phyloP scores from a whole-genome alignment of 1,140 invertebrate species.

The Mylabris phalerata region DNA sequence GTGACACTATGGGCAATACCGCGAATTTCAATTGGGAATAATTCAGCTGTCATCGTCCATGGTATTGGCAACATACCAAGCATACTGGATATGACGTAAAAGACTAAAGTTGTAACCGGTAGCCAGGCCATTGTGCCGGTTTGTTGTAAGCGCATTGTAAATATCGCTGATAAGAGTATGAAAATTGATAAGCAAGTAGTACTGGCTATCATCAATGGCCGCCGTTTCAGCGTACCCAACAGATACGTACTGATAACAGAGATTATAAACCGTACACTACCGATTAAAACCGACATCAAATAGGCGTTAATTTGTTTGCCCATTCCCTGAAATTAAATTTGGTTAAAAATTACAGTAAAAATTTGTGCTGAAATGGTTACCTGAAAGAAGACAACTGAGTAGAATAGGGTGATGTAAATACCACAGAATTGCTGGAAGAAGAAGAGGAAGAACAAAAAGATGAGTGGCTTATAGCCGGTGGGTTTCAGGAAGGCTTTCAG shows the following conservation, averaged over 20 bases:
- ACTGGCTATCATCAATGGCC: conserved; percentile 47
- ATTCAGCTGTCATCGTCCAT: conserved; percentile 58
- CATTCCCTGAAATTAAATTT: conserved; percentile 14
- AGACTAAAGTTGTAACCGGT: conserved; percentile 21
- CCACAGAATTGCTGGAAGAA: conserved; percentile 56
- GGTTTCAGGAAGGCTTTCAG: conserved; percentile 43
- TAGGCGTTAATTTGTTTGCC: conserved; percentile 35
- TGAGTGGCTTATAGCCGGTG: conserved; percentile 53
- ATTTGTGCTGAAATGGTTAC: conserved; percentile 32
- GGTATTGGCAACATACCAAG: conserved; percentile 54
- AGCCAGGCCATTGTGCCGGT: conserved; percentile 23
- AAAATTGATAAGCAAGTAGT: conserved; percentile 47
- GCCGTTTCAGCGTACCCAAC: conserved; percentile 45
- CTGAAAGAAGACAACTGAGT: conserved; percentile 55
- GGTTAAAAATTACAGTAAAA: neutral
- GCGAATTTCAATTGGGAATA: conserved; percentile 54
- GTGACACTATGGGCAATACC: conserved; percentile 44
- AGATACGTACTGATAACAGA: conserved; percentile 51
- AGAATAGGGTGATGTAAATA: conserved; percentile 63
- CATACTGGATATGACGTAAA: conserved; percentile 49
- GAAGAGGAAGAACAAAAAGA: conserved; percentile 50
- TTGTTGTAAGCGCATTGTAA: conserved; percentile 42
- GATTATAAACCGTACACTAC: conserved; percentile 55
- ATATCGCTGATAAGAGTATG: conserved; percentile 49
- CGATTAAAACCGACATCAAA: conserved; percentile 54